phyloP scores from a whole-genome alignment of 2,113 vertebrate species.

The Prietella phreatophila region DNA sequence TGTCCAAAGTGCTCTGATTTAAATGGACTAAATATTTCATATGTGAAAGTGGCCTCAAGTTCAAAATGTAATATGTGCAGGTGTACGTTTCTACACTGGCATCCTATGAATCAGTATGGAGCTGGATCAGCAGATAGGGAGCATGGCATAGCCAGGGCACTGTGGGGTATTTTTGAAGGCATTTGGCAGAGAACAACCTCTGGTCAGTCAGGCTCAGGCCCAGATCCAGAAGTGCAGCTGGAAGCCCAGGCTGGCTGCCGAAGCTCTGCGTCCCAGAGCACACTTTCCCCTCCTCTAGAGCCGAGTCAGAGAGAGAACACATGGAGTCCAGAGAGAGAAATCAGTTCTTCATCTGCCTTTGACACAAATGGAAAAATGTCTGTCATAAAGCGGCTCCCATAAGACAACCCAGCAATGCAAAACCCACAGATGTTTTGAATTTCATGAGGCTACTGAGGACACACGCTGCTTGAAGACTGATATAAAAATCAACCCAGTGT shows the following conservation, averaged over 20 bases:
- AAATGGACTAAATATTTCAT: background rate
- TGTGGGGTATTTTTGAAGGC: constrained; percentile 5
- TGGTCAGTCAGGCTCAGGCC: constrained; percentile 28
- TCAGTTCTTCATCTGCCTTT: constrained; percentile 48
- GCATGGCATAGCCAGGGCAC: background rate
- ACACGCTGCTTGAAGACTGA: constrained; percentile 40
- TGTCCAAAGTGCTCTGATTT: background rate
- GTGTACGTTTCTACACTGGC: background rate
- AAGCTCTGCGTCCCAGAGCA: constrained; percentile 28
- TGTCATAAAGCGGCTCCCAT: constrained; percentile 39
- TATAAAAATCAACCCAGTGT: constrained; percentile 24
- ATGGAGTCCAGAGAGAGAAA: constrained; percentile 50
- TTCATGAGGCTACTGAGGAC: constrained; percentile 45
- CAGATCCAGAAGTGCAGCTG: constrained; percentile 42
- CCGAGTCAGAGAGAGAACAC: constrained; percentile 42
- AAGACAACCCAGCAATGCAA: constrained; percentile 37
- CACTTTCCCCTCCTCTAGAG: constrained; percentile 29
- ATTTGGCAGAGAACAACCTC: constrained; percentile 14
- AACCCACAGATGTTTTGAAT: constrained; percentile 30
- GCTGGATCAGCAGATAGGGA: background rate
- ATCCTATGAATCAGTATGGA: background rate
- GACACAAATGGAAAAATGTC: constrained; percentile 52
- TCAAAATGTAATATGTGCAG: background rate
- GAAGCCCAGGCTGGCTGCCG: constrained; percentile 27
- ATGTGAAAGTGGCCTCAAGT: background rate